Evolutionary conservation across 2,113 vertebrate species (phyloP), one percentile per base, ranked within the genome.

Genomic region (Equus quagga): DNA sequence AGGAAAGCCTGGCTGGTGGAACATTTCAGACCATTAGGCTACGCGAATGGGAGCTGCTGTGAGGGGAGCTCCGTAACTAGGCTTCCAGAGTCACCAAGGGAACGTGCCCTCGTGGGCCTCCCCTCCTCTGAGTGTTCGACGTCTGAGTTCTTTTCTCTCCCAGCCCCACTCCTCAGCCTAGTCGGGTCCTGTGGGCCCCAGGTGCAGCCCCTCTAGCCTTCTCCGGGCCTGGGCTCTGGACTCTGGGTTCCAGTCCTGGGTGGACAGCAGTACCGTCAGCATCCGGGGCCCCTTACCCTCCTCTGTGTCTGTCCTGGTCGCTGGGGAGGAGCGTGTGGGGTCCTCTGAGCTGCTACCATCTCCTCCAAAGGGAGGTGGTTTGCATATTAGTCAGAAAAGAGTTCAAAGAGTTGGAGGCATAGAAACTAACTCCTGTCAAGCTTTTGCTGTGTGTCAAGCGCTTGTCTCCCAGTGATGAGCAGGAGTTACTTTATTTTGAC

Each of bases 221-320:
- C 54, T 85, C 60, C 33, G 31, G 8, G 41, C 17, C 17, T 64
- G 4, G 12, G 21, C 6, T 49, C 75, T 54, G 26, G 41, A 46
- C 58, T 88, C 11, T 36, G 65, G 46, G 36, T 21, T 31, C 23
- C 18, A 78, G 90, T 17, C 10, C 64, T 26, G 85, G 41, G 60
- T 18, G 36, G 6, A n/a, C 2, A 3, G 44, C 15, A 56, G 23
- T 8, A 26, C 1, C 13, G 3, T 17, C 6, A 2, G n/a, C 19
- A 23, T 10, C 44, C 7, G 36, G 17, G 64, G 3, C 4, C 1
- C 41, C 33, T 36, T 69, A 36, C 0, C 64, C 54, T 65, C 81
- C 31, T 82, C 24, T 2, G 5, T 17, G 1, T 15, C 19, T 44
- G 64, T 76, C 14, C 73, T 11, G 6, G 65, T 13, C 72, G 24